A percentile compares a stretch with the other conserved stretches of the same genome.
Conservation (phyloP, 2,113 vertebrate genomes). For the Malurus alboscapulatus region DNA sequence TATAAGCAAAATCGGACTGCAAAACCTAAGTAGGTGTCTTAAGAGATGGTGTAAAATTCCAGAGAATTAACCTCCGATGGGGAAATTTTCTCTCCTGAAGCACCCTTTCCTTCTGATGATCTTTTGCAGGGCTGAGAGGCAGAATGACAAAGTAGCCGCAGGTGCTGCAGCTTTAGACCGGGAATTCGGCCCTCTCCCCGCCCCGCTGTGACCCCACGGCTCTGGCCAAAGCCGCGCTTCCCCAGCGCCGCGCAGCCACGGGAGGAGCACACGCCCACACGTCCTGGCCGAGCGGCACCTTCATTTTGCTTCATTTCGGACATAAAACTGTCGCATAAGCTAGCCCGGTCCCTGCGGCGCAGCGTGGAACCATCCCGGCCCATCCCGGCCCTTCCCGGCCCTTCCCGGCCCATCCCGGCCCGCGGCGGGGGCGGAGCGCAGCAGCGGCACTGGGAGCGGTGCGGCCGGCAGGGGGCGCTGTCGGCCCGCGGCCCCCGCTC, state of each 20-base stretch:
- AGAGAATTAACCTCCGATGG: not conserved
- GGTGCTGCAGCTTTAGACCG: rapidly evolving
- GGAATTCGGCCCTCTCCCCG: too few relatives aligned
- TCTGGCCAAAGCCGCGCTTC: not conserved
- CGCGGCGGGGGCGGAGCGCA: not conserved
- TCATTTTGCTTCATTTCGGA: not conserved
- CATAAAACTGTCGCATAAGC: rapidly evolving
- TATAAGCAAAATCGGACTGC: not conserved
- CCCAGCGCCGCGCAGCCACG: rapidly evolving
- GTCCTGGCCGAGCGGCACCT: rapidly evolving
- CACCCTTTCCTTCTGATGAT: not conserved
- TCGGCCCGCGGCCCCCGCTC: not conserved
- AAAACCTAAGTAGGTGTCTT: not conserved
- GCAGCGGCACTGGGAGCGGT: not conserved
- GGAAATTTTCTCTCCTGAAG: not conserved
- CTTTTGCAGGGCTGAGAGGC: not conserved
- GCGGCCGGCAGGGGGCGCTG: not conserved
- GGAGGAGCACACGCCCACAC: rapidly evolving
- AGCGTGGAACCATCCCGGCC: not conserved
- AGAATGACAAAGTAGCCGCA: rapidly evolving
- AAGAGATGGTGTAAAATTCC: not conserved
- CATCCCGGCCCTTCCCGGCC: not conserved
- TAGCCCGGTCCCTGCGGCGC: rapidly evolving
- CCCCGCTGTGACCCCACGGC: not conserved
- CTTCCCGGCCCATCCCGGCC: not conserved